Evolutionary conservation across 2,797 vertebrate species (phyloP), one percentile per base, ranked within the genome.

Genomic region (Petrocephalus schoutedeni): DNA sequence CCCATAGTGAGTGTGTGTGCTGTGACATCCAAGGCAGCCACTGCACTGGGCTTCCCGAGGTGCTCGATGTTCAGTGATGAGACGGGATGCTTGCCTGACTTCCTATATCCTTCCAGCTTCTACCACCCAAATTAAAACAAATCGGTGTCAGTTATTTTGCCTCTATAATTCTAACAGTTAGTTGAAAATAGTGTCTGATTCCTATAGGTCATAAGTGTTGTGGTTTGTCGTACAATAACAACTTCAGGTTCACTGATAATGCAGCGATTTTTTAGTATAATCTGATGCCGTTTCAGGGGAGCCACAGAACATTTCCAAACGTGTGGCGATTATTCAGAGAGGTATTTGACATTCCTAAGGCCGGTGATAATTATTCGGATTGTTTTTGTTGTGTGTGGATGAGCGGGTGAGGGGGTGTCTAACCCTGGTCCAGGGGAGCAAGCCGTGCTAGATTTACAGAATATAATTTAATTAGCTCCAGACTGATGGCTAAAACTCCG

Each of bases 401-500:
- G 32, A 9, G 23, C 1, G 12, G 0, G 23, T 0, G 64, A 3
- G 4, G 3, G 36, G 67, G 67, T 9, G 1, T 2, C 14, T 45
- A 14, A 77, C 36, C 36, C 36, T 45, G 71, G 14, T 77, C 6
- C 71, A n/a, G 1, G 36, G 19, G 71, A 45, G 32, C 32, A 77
- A 19, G 36, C 14, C 36, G 14, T 77, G 14, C 71, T 16, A 45
- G 71, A 41, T 77, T 45, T 77, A 45, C 36, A 45, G 71, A 77
- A 77, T 77, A 77, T 77, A 77, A 77, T 45, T 45, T 77, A 77
- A 77, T 77, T 77, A 45, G 36, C 71, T 77, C 16, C 71, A 41
- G 71, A 77, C 36, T 77, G 71, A 77, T 8, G 36, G 71, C 36
- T 77, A 45, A 45, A 77, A 45, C 71, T 77, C 36, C 14, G 41